Percentiles rank a stretch among this genome's conserved stretches.
Evolutionary conservation across 2,888 invertebrate species (phyloP).

Genomic region (Seira sanloemensis): DNA sequence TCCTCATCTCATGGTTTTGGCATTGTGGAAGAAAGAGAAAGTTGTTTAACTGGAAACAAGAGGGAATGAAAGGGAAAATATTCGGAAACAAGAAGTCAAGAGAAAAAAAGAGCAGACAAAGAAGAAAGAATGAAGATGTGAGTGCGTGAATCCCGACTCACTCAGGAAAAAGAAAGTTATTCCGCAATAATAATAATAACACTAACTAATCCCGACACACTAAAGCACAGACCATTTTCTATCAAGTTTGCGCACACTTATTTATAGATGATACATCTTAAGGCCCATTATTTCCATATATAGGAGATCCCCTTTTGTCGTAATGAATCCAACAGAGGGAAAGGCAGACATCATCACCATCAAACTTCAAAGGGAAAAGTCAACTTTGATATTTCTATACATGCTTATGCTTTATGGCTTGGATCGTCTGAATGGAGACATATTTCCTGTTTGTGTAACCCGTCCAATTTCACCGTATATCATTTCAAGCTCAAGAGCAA

Average conservation of each 20-base stretch:
- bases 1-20: conserved; percentile 10
- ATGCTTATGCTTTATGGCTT: neutral
- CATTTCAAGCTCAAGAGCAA: neutral
- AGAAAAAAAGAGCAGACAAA: conserved; percentile 7
- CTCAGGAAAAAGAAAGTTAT: conserved; percentile 33
- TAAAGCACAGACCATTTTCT: neutral
- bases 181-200: conserved; percentile 49
- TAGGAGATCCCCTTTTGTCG: neutral
- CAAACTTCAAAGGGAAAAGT: conserved; percentile 13
- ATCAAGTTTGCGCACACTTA: neutral
- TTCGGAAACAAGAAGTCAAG: conserved; percentile 47
- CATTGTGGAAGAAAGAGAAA: neutral
- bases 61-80: conserved; percentile 1
- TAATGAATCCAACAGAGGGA: neutral
- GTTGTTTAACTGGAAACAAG: neutral
- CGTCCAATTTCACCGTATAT: neutral
- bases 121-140: conserved; percentile 20
- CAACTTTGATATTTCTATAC: neutral
- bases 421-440: conserved; percentile 29
- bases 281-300: neutral
- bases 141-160: conserved; percentile 21
- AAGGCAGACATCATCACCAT: neutral
- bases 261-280: neutral
- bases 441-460: neutral
- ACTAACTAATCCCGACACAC: conserved; percentile 7